A percentile compares a stretch with the other conserved stretches of the same genome.
These are phyloP conservation scores for Agrenia bidenticulata DNA, from an alignment of 2,888 invertebrate genomes.

Conservation along the genomic window DNA sequence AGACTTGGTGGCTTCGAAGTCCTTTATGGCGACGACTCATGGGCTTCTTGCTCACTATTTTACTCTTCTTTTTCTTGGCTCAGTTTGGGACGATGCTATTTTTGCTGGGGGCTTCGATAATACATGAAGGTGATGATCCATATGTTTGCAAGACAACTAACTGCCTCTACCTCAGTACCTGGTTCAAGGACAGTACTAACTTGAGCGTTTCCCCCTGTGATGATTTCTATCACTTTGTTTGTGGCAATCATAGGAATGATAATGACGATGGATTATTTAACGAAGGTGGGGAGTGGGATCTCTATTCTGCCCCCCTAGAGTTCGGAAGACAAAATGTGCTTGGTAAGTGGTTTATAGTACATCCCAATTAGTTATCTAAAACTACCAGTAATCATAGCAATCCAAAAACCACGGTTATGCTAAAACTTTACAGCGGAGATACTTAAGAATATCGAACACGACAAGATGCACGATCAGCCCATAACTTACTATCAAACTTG, in stretches of 20 bases:
- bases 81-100: background rate
- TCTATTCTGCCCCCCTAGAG: background rate
- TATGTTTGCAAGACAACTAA: conserved; percentile 14
- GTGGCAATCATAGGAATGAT: conserved; percentile 25
- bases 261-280: background rate
- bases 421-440: conserved; percentile 15
- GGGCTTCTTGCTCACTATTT: conserved; percentile 4
- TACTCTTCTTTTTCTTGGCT: background rate
- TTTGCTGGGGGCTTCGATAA: background rate
- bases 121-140: conserved; percentile 4
- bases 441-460: conserved; percentile 4
- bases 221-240: conserved; percentile 39
- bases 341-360: too few relatives aligned
- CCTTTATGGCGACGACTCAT: conserved; percentile 11
- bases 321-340: conserved; percentile 10
- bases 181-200: conserved; percentile 28
- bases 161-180: conserved; percentile 16
- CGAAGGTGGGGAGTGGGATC: background rate
- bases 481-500: conserved; percentile 24
- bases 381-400: too few relatives aligned
- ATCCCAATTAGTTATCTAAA: too few relatives aligned
- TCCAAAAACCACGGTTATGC: too few relatives aligned
- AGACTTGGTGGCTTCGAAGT: conserved; percentile 23
- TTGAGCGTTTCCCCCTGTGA: conserved; percentile 32
- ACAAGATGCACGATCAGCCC: background rate